Base-by-base conservation (phyloP, 1,140 invertebrate species). In the Paralvinella palmiformis region DNA sequence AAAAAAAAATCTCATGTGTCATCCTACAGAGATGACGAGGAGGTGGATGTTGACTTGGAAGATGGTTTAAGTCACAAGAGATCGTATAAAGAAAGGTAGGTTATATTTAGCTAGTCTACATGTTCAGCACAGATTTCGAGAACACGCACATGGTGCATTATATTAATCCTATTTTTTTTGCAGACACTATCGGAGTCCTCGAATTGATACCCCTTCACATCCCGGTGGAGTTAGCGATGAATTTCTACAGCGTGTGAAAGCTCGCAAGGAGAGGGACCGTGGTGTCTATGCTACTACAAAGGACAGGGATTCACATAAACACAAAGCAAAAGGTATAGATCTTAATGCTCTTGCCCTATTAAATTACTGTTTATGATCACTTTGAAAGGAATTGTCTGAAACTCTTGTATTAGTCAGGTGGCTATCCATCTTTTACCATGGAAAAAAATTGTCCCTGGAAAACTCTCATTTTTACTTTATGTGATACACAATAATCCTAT, bases 181-280 rank as follows among this genome's bases (percentile, higher is more conserved):
- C 59, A 84, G 91, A 68, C 87, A 90, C 77, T 92, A 94, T 73
- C 83, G 94, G 60, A 81, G 85, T 62, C 82, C 87, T 7, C 85
- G 87, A 70, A 87, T 89, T 71, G 94, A 97, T 82, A 96, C 94
- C 6, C 94, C 94, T 0, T 91, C 93, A 0, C 87, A 96, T 73
- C 94, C 93, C 3, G 93, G 92, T 37, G 93, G 94, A 29, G 88
- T 96, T 2, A 90, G 88, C 41, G 85, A 86, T 59, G 87, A 89
- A 76, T 91, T 91, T 0, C 84, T 88, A 67, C 82, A 91, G 67
- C 79, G 89, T 35, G 83, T 89, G 66, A 83, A 75, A 68, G 71
- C 72, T 61, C 65, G 74, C 33, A 74, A 67, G 67, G 83, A 87
- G 36, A 81, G 82, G 65, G 81, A 87, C 7, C 80, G 83, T 59